Conservation (phyloP, 2,797 vertebrate species). For the Cossypha heuglini region DNA sequence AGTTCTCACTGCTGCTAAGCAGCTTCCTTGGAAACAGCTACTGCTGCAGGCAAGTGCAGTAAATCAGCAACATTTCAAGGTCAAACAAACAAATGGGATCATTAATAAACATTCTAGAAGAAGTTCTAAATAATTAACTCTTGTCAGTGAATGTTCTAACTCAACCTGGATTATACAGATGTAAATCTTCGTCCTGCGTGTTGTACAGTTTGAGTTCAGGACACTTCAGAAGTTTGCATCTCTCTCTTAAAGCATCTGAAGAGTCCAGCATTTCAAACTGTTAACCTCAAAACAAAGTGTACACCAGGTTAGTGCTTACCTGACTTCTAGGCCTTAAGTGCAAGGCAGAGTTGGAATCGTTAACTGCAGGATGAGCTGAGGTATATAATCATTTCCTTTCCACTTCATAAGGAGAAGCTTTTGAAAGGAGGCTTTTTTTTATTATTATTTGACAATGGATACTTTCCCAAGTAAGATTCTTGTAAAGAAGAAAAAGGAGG, state of each 20-base stretch:
- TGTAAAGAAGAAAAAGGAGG: neutral
- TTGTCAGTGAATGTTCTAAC: neutral
- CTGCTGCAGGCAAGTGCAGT: neutral
- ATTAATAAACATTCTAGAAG: neutral
- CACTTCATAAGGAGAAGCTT: neutral
- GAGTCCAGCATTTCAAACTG: neutral
- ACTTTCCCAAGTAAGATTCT: neutral
- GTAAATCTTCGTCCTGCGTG: neutral
- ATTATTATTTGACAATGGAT: neutral
- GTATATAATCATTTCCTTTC: neutral
- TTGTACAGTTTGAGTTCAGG: neutral
- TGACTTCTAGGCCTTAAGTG: neutral
- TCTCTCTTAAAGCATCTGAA: neutral
- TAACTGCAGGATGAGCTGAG: neutral
- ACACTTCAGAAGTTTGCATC: neutral
- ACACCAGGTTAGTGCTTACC: neutral
- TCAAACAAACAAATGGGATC: neutral
- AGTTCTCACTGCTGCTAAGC: neutral
- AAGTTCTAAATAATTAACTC: neutral
- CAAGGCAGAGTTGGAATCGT: neutral
- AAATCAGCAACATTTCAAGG: slow-evolving; percentile 30
- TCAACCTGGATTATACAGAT: neutral
- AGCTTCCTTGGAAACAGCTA: neutral
- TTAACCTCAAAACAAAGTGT: neutral
- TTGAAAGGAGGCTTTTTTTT: neutral